Base-by-base conservation (phyloP, 2,888 invertebrate genomes). In the Athripsodes cinereus region DNA sequence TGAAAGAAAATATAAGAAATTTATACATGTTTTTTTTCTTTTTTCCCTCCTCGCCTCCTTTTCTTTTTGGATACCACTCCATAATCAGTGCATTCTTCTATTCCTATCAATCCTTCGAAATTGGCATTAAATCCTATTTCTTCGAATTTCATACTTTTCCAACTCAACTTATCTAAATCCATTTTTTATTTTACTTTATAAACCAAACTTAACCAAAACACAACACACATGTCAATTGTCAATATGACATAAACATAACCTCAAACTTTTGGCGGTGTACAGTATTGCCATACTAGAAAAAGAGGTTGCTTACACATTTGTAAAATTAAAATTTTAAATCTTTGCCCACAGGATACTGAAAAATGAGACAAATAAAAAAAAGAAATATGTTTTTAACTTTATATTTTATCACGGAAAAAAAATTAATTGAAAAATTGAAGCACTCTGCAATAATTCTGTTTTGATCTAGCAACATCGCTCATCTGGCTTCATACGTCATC, bases 51-150 rank as follows among this genome's bases (percentile, higher is more conserved):
- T 3, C 40, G 40, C 13, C 13, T 40, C 16, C 13, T 13, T 40
- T 57, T 62, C 40, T 50, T 59, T 20, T 56, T 59, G 19, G 59
- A 53, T 16, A 56, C 78, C 48, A 86, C 69, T 61, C 81, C 80
- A 68, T 91, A 91, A 64, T 85, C 82, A 2, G 81, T 81, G 60
- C 92, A 82, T 67, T 91, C 90, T 72, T 92, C 91, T 47, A 92
- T 79, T 1, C 88, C 91, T 34, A 89, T 80, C 61, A 92, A 80
- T 11, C 87, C 87, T 63, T 87, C 85, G 54, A 86, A 76, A 59
- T 73, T 74, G 8, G 58, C 59, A 55, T 61, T 61, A 2, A 51
- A 34, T 19, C 63, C 60, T 16, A 63, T 48, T 22, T 61, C 57
- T 40, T 61, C 61, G 20, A 63, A 61, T 44, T 59, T 55, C 3